Conservation (phyloP, 2,888 invertebrate species). For the Tenthredo mesomela region DNA sequence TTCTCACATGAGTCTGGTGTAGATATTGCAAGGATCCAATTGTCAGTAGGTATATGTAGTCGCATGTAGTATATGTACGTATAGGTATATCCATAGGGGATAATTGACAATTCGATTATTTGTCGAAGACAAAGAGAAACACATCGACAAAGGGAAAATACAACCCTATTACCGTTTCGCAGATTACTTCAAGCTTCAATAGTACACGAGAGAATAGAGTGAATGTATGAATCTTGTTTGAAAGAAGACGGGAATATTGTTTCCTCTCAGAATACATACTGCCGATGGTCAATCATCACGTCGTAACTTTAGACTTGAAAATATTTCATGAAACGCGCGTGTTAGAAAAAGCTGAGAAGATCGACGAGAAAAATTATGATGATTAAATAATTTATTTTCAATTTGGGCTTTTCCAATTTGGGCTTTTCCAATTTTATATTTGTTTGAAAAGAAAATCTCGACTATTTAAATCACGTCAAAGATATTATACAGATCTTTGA, state of each 20-base stretch:
- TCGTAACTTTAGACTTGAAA: not conserved
- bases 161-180: constrained; percentile 8
- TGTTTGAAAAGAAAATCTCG: not conserved
- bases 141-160: not conserved
- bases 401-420: not conserved
- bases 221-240: not conserved
- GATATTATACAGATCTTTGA: not conserved
- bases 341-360: not conserved
- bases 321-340: not conserved
- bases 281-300: not conserved
- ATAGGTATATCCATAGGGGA: constrained; percentile 8
- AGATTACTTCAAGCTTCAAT: not conserved
- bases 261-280: not conserved
- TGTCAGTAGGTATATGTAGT: not conserved
- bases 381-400: not conserved
- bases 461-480: not conserved
- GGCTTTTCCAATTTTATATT: not conserved
- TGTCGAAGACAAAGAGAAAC: constrained; percentile 1
- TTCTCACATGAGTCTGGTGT: constrained; percentile 6
- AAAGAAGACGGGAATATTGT: not conserved
- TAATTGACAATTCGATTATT: constrained; percentile 38
- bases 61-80: no score
- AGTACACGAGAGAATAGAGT: constrained; percentile 15
- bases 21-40: not conserved
- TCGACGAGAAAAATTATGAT: not conserved